Conservation (phyloP, 2,888 invertebrate genomes). For the Amphipoea lucens region DNA sequence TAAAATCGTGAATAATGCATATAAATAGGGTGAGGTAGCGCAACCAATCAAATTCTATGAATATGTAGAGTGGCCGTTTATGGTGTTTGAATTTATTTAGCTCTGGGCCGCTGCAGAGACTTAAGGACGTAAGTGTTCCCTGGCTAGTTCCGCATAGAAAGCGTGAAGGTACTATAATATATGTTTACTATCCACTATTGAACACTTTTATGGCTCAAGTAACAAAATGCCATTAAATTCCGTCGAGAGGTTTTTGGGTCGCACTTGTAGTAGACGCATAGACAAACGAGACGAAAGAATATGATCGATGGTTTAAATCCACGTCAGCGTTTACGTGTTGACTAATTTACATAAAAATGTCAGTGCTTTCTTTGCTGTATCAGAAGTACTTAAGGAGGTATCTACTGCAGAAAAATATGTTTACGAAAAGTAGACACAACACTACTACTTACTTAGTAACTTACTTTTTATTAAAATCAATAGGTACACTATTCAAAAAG, state of each 20-base stretch:
- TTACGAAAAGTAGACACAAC: slow-evolving; percentile 13
- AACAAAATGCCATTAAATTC: slow-evolving; percentile 53
- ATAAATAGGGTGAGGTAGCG: slow-evolving; percentile 54
- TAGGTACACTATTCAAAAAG: not conserved
- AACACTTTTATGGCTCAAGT: slow-evolving; percentile 36
- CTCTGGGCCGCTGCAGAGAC: slow-evolving; percentile 12
- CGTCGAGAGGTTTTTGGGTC: slow-evolving; percentile 44
- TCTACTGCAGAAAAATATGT: not conserved
- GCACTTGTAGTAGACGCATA: slow-evolving; percentile 4
- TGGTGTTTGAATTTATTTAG: slow-evolving; percentile 57
- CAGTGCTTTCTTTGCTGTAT: slow-evolving; percentile 2
- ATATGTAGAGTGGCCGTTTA: slow-evolving; percentile 58
- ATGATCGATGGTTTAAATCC: slow-evolving; percentile 42
- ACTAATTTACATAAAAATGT: slow-evolving; percentile 28
- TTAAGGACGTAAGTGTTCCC: slow-evolving; percentile 34
- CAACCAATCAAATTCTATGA: slow-evolving; percentile 61
- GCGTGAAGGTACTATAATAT: slow-evolving; percentile 27
- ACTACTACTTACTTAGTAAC: not conserved
- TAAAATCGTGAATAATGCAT: slow-evolving; percentile 65
- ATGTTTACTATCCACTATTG: slow-evolving; percentile 36
- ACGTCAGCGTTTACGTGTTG: slow-evolving; percentile 16
- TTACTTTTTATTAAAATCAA: slow-evolving; percentile 3
- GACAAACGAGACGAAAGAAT: slow-evolving; percentile 9
- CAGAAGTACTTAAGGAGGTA: not conserved
- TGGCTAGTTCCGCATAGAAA: slow-evolving; percentile 55